Evolutionary conservation across 2,797 vertebrate species (phyloP), one percentile per base, ranked within the genome.

Genomic region (Clarias fuscus): DNA sequence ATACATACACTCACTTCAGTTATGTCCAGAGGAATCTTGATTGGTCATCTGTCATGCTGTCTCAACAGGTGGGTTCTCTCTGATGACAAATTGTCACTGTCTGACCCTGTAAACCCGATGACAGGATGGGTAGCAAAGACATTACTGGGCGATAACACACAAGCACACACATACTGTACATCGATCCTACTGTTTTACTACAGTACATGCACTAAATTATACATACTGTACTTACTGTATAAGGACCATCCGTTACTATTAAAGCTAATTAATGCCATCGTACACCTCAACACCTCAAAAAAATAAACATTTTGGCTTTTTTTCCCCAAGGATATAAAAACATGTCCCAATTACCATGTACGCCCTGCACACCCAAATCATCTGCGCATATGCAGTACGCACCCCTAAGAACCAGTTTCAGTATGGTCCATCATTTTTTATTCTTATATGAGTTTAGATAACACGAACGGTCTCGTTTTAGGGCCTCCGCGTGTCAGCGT

Each of bases 1-100:
- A 15, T 22, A 40, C 62, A 58, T 53, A 27, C 48, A 70, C 30
- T 43, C 2, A 68, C 61, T 86, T 76, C 20, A 83, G 81, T 61
- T 67, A 76, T 81, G 68, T 18, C 30, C 14, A 71, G n/a, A 77
- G 40, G 43, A 78, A 80, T 87, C 13, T 73, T 80, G 76, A 84
- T 73, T 87, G 64, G 72, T 83, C 81, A 48, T 86, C 81, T 87
- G 67, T 80, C 59, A 84, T 78, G 56, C 61, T 68, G 30, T 65
- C 27, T 64, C 33, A 58, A 84, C 86, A 84, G 82, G 68, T 87
- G 86, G 67, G 27, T 59, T 77, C 40, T 17, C 62, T 59, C 79
- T 76, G 85, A 64, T 81, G 85, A 76, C 30, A 76, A 82, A 82
- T 75, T 58, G 61, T 56, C 43, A 43, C 70, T 67, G 33, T 82